phyloP scores from a whole-genome alignment of 2,797 vertebrate species.

The Gambelia wislizenii region DNA sequence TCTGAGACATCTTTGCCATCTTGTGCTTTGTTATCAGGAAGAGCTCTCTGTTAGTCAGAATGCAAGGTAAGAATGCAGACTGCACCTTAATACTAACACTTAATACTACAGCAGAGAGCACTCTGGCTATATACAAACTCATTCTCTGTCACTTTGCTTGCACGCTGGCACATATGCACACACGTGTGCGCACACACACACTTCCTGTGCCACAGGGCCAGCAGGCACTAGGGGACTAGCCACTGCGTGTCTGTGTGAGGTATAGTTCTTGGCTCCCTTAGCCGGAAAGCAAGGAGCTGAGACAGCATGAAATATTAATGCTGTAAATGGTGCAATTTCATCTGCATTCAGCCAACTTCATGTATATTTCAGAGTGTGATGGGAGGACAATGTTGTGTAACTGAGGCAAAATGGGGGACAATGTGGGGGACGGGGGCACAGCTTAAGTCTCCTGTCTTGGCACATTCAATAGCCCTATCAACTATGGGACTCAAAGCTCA shows the following conservation, averaged over 20 bases:
- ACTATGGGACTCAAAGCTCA: neutral
- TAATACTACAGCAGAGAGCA: neutral
- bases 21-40: neutral
- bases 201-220: neutral
- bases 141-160: neutral
- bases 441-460: neutral
- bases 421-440: conserved; percentile 19
- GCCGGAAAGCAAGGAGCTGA: conserved; percentile 75
- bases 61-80: neutral
- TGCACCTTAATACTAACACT: neutral
- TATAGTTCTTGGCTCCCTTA: conserved; percentile 67
- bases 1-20: neutral
- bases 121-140: neutral
- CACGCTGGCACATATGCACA: neutral
- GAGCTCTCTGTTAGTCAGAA: neutral
- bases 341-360: conserved; percentile 88
- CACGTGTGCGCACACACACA: neutral
- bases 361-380: conserved; percentile 92
- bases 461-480: neutral
- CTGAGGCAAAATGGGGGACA: conserved; percentile 55
- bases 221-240: conserved; percentile 12
- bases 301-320: conserved; percentile 94
- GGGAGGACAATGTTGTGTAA: conserved; percentile 80
- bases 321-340: conserved; percentile 94
- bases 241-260: conserved; percentile 25